Evolutionary conservation across 23 tunicate genomes (phyloP), one percentile per base, ranked within the genome.

Genomic region (Ciona savignyi): DNA sequence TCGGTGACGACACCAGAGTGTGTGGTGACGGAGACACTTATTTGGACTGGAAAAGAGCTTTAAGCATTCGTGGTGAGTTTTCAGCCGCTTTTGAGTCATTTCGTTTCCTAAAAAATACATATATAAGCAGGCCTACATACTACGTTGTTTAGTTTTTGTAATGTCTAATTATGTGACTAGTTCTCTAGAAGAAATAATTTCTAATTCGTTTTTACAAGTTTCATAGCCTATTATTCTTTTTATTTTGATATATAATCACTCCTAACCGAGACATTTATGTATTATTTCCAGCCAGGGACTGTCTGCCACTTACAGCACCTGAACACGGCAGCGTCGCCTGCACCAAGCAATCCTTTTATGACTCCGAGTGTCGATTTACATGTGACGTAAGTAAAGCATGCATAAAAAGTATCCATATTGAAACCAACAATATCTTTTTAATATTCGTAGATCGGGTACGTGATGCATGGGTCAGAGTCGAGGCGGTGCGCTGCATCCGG

Each of bases 311-410:
- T 22, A 30, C 20, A 19, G 69, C 83, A 11, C 76, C 75, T 20
- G 30, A 70, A 3, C 68, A 87, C 35, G 95, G 95, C 1, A 6
- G 32, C 0, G 22, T 70, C 2, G 31, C 27, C 21, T 87, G 95
- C 70, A 71, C 49, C 69, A 65, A 77, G 6, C 86, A 80, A 24
- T 86, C 81, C 34, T 19, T 29, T 63, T 81, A 87, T 65, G 70
- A 76, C 28, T 80, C 86, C 1, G 85, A 68, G 25, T 87, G 95
- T 68, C 71, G 69, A 65, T 77, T 78, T 74, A 60, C 29, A 3
- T 87, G 95, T 63, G 86, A 81, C 28, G 78, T 49, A 25, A 93
- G 98, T 42, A 6, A n/a, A n/a, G n/a, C n/a, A n/a, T n/a, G n/a
- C n/a, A n/a, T n/a, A n/a, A n/a, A n/a, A n/a, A n/a, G n/a, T n/a